phyloP scores from a whole-genome alignment of 1,140 invertebrate species.

The Halotydeus destructor region DNA sequence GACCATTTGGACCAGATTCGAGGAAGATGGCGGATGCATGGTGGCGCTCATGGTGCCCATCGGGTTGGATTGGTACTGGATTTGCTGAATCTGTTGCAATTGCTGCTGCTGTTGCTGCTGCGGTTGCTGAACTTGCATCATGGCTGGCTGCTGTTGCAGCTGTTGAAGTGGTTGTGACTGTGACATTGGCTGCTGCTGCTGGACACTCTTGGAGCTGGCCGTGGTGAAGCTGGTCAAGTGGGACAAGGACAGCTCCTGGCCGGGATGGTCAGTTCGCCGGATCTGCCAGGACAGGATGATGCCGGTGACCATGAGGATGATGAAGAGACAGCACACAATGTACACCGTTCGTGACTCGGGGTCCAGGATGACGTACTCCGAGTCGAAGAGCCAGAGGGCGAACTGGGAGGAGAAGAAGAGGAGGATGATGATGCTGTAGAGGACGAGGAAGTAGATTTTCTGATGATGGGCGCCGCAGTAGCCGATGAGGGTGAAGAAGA shows the following conservation, averaged over 20 bases:
- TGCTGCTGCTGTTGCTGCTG: slow-evolving; percentile 5
- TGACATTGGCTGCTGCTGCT: too few species aligned
- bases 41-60: too few species aligned
- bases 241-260: too few species aligned
- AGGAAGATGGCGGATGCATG: too few species aligned
- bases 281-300: slow-evolving; percentile 3
- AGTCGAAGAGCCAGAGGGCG: neutral
- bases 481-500: slow-evolving; percentile 3
- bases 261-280: too few species aligned
- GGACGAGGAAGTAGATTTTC: slow-evolving; percentile 3
- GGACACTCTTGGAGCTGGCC: too few species aligned
- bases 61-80: too few species aligned
- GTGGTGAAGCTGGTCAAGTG: too few species aligned
- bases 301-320: neutral
- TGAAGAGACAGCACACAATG: neutral
- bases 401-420: neutral
- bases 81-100: neutral
- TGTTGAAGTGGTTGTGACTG: too few species aligned
- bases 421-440: slow-evolving; percentile 2
- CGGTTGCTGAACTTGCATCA: neutral
- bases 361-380: neutral
- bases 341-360: neutral
- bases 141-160: too few species aligned
- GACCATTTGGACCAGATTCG: too few species aligned
- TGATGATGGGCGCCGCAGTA: slow-evolving; percentile 9